Conservation (phyloP, 2,797 vertebrate genomes). For the Dallia pectoralis region DNA sequence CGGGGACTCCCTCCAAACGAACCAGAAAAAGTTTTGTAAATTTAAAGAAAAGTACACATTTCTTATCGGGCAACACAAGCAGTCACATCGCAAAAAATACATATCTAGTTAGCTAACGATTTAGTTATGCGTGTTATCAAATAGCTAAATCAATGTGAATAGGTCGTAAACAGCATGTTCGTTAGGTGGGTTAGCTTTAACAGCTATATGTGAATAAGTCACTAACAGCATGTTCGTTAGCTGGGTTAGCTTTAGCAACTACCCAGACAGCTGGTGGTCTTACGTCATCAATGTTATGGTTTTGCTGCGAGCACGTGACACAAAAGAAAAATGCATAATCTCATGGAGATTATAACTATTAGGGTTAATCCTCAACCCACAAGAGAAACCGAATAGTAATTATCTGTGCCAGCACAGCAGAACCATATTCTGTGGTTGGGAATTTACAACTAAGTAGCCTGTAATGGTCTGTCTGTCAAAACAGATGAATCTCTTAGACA, state of each 20-base stretch:
- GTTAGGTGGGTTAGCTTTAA: neutral
- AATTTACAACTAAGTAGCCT: slow-evolving; percentile 1
- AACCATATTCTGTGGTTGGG: slow-evolving; percentile 11
- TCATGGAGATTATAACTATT: neutral
- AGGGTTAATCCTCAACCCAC: neutral
- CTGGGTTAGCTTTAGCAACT: neutral
- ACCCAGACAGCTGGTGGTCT: neutral
- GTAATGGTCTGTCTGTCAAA: slow-evolving; percentile 10
- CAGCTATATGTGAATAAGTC: neutral
- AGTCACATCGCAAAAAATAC: neutral
- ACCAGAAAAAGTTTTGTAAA: neutral
- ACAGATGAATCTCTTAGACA: slow-evolving; percentile 7
- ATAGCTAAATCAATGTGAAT: too few species aligned
- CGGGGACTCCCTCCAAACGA: neutral
- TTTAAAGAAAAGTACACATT: neutral
- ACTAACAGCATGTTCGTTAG: too few species aligned
- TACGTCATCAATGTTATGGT: slow-evolving; percentile 8
- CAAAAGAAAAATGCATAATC: neutral
- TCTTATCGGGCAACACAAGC: neutral
- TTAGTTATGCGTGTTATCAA: neutral
- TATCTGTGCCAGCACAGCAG: slow-evolving; percentile 8
- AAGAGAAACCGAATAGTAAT: neutral
- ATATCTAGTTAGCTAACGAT: neutral
- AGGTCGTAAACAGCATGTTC: too few species aligned
- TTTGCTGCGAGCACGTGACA: neutral